Evolutionary conservation across 2,888 invertebrate species (phyloP).

Genomic region (Acanthosepion lycidas): DNA sequence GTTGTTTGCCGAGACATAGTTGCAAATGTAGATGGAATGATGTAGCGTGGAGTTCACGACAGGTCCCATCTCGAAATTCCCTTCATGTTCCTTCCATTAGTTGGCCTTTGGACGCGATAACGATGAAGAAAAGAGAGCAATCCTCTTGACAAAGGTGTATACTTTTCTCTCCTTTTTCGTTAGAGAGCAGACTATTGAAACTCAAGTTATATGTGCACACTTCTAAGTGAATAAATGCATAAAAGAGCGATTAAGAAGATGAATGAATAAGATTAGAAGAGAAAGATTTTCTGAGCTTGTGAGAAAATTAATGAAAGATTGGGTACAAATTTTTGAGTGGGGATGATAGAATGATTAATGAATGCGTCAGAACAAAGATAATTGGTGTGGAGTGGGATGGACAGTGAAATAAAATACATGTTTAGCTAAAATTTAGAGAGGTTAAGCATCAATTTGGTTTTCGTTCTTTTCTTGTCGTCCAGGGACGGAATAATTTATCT

Average conservation of each 20-base stretch:
- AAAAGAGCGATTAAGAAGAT: neutral
- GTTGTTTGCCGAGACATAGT: neutral
- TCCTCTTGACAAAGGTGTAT: neutral
- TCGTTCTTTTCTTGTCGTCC: no score
- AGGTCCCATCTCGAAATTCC: neutral
- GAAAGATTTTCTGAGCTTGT: no score
- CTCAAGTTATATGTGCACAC: neutral
- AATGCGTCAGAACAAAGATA: no score
- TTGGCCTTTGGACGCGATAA: neutral
- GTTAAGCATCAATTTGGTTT: no score
- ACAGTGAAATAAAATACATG: no score
- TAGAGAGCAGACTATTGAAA: neutral
- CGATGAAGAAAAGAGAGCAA: neutral
- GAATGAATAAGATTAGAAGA: neutral
- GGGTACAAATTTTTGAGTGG: no score
- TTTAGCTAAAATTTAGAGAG: no score
- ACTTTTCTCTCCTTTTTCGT: neutral
- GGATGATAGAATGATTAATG: no score
- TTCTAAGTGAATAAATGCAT: no score
- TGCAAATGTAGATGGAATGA: conserved; percentile 33
- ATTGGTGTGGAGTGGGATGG: no score
- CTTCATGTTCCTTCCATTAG: neutral
- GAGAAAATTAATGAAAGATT: no score
- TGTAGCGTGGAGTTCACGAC: neutral
- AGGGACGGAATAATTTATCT: no score